These are phyloP conservation scores for Baccha elongata DNA, from an alignment of 2,888 invertebrate species.

Conservation along the genomic window DNA sequence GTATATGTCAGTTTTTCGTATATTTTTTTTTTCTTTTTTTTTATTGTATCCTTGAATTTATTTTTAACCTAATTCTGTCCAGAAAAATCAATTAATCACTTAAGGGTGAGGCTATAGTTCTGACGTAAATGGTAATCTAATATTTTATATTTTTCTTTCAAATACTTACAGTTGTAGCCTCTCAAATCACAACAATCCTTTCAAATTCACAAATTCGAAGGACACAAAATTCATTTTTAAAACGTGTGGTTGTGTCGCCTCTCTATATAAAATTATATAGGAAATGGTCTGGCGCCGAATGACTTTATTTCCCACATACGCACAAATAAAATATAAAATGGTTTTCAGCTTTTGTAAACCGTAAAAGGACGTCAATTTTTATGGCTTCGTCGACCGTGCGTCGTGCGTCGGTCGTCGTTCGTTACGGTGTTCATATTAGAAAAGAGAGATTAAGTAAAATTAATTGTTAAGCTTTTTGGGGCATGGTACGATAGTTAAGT, in stretches of 20 bases:
- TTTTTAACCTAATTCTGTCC: constrained; percentile 61
- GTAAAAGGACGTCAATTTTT: constrained; percentile 36
- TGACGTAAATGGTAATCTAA: constrained; percentile 65
- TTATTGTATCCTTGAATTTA: constrained; percentile 45
- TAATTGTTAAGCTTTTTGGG: constrained; percentile 53
- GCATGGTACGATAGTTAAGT: constrained; percentile 42
- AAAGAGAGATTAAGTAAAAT: constrained; percentile 60
- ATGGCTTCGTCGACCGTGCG: constrained; percentile 41
- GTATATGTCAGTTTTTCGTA: constrained; percentile 49
- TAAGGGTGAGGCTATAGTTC: constrained; percentile 4
- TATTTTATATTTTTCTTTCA: constrained; percentile 44
- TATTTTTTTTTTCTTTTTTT: constrained; percentile 15
- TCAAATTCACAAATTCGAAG: constrained; percentile 25
- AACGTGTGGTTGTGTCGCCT: background rate
- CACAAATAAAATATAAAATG: constrained; percentile 16
- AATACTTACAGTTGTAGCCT: constrained; percentile 36
- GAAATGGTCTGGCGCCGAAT: constrained; percentile 44
- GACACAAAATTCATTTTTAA: constrained; percentile 25
- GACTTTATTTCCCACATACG: constrained; percentile 29
- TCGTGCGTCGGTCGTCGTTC: background rate
- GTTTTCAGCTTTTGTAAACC: constrained; percentile 23
- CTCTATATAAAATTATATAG: background rate
- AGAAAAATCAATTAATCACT: constrained; percentile 64
- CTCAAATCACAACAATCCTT: constrained; percentile 64
- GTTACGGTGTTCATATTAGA: constrained; percentile 54